Evolutionary conservation across 1,140 invertebrate species (phyloP), one percentile per base, ranked within the genome.

Genomic region (Papilio polytes): DNA sequence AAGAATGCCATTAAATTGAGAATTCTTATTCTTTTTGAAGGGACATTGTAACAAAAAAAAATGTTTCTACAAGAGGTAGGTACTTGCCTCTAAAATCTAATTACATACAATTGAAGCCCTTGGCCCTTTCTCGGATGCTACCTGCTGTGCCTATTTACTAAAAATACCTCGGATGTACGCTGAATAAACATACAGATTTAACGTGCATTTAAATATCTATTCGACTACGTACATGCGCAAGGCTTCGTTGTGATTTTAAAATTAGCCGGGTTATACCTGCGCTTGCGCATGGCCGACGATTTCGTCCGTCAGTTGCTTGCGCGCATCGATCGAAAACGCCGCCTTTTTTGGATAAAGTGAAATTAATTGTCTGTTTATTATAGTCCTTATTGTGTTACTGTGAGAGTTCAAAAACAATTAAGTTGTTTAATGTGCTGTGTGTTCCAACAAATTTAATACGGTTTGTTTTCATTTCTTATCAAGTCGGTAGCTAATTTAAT

Each of bases 121-220:
- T 91, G 89, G 91, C 88, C 90, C 88, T 91, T 85, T 82, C 89
- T 86, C 82, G 81, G 85, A 88, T 74, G 82, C 90, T 93, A 94
- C 93, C 93, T 94, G 91, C 87, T 86, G 88, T 90, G 85, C 86
- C 83, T 90, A 87, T 91, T 89, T 89, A 89, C 92, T 94, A 94
- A 93, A 94, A 94, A 93, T 94, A 94, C 87, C 89, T 88, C 84
- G 82, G 86, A 88, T 89, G 86, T 87, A 92, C 87, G 88, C 85
- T 92, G 89, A 87, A 93, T 93, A 93, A 94, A 93, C 91, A 93
- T 73, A 78, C 44, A 78, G 44, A 26, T 76, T 76, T 26, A 26
- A 51, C 26, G 63, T 81, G 76, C 74, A 83, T 78, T 88, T 82
- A 77, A 82, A 85, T 83, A 31, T 15, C 20, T n/a, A 10, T 44